Evolutionary conservation across 1,140 invertebrate genomes (phyloP), one percentile per base, ranked within the genome.

Genomic region (Hycleus phaleratus): DNA sequence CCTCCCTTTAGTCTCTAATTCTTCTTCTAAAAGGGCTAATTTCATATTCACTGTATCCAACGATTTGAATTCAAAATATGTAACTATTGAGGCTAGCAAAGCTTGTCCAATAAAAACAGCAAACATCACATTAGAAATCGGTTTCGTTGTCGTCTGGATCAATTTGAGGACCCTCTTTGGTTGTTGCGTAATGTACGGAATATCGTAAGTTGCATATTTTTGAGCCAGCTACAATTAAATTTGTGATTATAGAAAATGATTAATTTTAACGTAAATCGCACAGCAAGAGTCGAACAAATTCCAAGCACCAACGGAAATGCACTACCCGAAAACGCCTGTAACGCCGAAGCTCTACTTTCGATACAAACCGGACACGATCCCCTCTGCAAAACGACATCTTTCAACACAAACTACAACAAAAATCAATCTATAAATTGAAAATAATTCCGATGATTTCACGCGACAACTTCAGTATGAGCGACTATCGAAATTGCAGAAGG

Each of bases 201-300:
- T 42, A n/a, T 76, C 63, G 45, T 74, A 76, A 3, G 77, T 78
- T 32, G 65, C 71, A 63, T 74, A 76, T 39, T 73, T 65, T 26
- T 73, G 67, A 32, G 77, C 77, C 56, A 77, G 70, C 77, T 73
- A 52, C 52, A 70, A 71, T 10, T 54, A 49, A 52, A 53, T 42
- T 12, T 42, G 26, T 47, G n/a, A 57, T 10, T 32, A 43, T 39
- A 40, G 4, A 46, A 46, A 51, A 18, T 24, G 2, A 43, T 3
- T 12, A 32, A n/a, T 11, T 12, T 26, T 39, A 46, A 26, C 63
- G 60, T 66, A 71, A 71, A 46, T 74, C 73, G 43, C 71, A 67
- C 8, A 74, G 68, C 26, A 77, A 55, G 40, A 3, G 40, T 42
- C 76, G 76, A 8, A 74, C 73, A 48, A 78, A 54, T 18, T 5